A percentile compares a stretch with the other conserved stretches of the same genome.
These are phyloP conservation scores for Alethe diademata DNA, from an alignment of 2,113 vertebrate genomes.

Conservation along the genomic window DNA sequence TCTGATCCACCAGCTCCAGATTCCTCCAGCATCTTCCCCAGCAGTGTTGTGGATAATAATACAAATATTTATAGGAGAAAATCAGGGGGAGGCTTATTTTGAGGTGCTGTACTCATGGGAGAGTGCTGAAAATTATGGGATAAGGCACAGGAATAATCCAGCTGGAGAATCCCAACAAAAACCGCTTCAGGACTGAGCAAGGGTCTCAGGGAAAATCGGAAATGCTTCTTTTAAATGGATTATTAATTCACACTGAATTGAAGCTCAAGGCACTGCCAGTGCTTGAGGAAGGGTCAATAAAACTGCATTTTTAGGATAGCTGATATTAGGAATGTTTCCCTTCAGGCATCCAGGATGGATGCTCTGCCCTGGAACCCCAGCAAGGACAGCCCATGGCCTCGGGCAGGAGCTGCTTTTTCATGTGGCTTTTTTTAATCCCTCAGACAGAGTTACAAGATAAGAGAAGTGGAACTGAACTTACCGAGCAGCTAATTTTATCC, in stretches of 20 bases:
- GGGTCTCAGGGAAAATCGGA: fast-evolving
- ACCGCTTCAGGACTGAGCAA: not conserved
- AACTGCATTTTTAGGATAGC: not conserved
- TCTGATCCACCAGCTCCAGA: not conserved
- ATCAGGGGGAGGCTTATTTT: fast-evolving
- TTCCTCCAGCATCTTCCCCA: not conserved
- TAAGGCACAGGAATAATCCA: not conserved
- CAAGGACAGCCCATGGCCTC: not conserved
- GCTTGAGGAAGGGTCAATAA: not conserved
- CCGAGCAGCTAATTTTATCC: not conserved
- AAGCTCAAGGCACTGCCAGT: not conserved
- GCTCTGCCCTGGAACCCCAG: not conserved
- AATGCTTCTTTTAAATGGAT: not conserved
- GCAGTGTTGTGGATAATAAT: not conserved
- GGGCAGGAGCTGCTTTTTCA: not conserved
- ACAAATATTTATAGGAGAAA: not conserved
- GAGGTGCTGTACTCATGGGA: not conserved
- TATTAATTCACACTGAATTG: not conserved
- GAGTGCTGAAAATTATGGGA: not conserved
- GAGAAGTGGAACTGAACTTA: not conserved
- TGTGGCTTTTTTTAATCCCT: not conserved
- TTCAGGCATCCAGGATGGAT: not conserved
- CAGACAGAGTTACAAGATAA: not conserved
- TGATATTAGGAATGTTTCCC: not conserved
- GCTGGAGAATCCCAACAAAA: not conserved